Evolutionary conservation across 2,113 vertebrate genomes (phyloP).

Genomic region (Mionectes macconnelli): DNA sequence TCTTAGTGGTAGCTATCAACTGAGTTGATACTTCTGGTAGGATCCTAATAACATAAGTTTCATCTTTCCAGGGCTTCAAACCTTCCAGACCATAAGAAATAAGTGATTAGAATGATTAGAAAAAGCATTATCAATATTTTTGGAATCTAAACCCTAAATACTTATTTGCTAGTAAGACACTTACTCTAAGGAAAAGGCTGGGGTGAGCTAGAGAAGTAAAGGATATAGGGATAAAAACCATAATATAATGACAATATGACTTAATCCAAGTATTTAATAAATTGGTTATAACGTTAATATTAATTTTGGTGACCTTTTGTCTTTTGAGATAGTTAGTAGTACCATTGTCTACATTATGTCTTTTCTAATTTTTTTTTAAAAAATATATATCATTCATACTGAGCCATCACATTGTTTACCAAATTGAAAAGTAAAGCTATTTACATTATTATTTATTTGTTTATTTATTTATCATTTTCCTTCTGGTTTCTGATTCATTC

Average conservation of each 20-base stretch:
- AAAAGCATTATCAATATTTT: not conserved
- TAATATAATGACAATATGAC: accelerated
- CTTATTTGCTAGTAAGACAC: not conserved
- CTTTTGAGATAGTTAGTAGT: not conserved
- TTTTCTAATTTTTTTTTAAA: not conserved
- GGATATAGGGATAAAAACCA: not conserved
- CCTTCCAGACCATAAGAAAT: not conserved
- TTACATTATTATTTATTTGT: not conserved
- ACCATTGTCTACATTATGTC: not conserved
- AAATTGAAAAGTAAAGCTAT: not conserved
- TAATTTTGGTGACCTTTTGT: not conserved
- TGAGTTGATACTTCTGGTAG: not conserved
- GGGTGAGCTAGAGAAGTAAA: not conserved
- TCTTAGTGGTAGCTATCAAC: not conserved
- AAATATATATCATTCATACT: not conserved
- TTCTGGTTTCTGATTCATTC: not conserved
- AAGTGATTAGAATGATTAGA: not conserved
- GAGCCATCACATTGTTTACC: not conserved
- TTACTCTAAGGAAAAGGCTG: not conserved
- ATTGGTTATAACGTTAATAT: not conserved
- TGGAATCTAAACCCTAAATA: not conserved
- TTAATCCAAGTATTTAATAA: not conserved
- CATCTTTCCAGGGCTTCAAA: not conserved
- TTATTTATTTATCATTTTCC: not conserved
- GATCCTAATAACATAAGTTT: not conserved